Base-by-base conservation (phyloP, 2,797 vertebrate genomes). In the Gadopsis bispinosus region DNA sequence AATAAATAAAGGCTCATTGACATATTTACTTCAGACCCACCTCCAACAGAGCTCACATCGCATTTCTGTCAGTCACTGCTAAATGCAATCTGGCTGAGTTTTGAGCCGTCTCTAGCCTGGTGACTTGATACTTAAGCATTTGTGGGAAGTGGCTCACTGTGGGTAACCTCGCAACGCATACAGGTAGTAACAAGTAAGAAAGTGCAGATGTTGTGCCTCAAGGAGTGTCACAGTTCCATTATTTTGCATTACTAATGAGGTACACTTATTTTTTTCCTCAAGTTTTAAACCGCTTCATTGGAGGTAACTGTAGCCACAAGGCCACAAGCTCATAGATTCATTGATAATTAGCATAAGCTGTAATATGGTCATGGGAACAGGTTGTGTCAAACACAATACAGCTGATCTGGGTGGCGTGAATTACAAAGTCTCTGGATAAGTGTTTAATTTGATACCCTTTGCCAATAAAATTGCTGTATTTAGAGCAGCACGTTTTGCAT, bases 91-190 rank as follows among this genome's bases (percentile, higher is more conserved):
- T 79, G 81, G 83, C 77, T 50, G 78, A 62, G 51, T 79, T 87
- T 89, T 67, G 76, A 84, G 63, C 53, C 8, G 79, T 39, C 71
- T 88, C 82, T 82, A 69, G 64, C 79, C 84, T 67, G 51, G 87
- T 53, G 80, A 92, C 71, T 79, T 54, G 88, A 92, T 77, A 90
- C 92, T 88, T 73, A 83, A 91, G 83, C 81, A 88, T 80, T 88
- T 66, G 61, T 48, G 39, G 81, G 77, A 81, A 88, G 89, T 90
- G 87, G 80, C 77, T 81, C 80, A 81, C 87, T 41, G 76, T 80
- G 86, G 85, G 81, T 82, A 87, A 91, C 85, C 83, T 88, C 77
- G 74, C 81, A 87, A 89, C 82, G 88, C 82, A 72, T 4, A 17
- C 45, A 33, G 26, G 65, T 14, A 67, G 43, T 58, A 82, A 85